Evolutionary conservation across 2,113 vertebrate genomes (phyloP).

Genomic region (Hydrolagus affinis): DNA sequence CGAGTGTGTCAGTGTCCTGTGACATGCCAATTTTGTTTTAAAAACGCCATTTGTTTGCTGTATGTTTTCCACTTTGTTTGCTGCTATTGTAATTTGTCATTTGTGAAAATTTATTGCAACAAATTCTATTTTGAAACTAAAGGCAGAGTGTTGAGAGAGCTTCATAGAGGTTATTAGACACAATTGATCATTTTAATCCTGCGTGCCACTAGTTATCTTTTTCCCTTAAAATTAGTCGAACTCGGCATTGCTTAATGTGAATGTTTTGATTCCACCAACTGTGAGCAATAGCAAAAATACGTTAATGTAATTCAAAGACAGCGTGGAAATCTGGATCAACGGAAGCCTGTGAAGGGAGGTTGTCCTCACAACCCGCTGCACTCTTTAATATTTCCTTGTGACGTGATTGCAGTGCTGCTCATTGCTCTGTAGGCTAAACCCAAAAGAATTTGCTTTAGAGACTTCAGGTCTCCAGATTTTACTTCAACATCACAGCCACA

Average conservation of each 20-base stretch:
- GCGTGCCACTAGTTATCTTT: neutral
- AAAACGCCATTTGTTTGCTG: conserved; percentile 14
- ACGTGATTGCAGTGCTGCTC: neutral
- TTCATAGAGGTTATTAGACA: neutral
- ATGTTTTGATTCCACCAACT: neutral
- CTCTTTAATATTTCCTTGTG: neutral
- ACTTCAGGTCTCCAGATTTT: neutral
- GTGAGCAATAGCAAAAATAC: neutral
- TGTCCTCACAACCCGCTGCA: neutral
- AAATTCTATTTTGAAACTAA: neutral
- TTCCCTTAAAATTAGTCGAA: neutral
- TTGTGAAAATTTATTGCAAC: neutral
- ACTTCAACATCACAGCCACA: neutral
- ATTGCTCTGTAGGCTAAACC: neutral
- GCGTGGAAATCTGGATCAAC: neutral
- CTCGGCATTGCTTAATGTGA: neutral
- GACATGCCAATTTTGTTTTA: conserved; percentile 35
- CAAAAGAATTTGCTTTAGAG: neutral
- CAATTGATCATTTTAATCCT: neutral
- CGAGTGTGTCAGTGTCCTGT: neutral
- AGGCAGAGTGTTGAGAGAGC: neutral
- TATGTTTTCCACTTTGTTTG: neutral
- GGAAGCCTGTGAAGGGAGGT: neutral
- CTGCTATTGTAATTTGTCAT: neutral
- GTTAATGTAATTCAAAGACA: neutral